Evolutionary conservation across 2,888 invertebrate species (phyloP), one percentile per base, ranked within the genome.

Genomic region (Drosophila kanekoi): DNA sequence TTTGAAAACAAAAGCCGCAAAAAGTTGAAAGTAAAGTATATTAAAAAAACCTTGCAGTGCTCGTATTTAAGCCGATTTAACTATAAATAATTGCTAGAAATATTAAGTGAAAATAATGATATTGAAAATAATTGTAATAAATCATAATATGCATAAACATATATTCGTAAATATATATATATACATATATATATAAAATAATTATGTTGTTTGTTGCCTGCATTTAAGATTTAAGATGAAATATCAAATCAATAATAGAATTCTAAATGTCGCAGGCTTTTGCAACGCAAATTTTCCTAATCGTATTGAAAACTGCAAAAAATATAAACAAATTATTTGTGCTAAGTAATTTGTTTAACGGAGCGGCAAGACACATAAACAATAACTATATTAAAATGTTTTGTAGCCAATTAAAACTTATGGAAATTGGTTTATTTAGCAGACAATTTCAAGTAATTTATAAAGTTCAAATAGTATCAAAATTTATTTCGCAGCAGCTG

Each of bases 161-260:
- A 58, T 16, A 72, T 43, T 53, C 20, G 60, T 23, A 53, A 9
- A 49, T 10, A 60, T 56, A 75, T 41, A 67, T 41, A 54, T 47
- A 74, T 54, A n/a, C n/a, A 49, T 10, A 60, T 56, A 75, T 41
- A 67, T 41, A 54, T 47, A 74, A 65, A 69, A 52, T 70, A 78
- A 79, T 69, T 80, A 65, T 71, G 77, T 76, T 82, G 82, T 86
- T 86, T 82, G 85, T 86, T 85, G 84, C 79, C 82, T 79, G 79
- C 81, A 82, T 52, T 72, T 41, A 69, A 66, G 52, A 66, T 43
- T 44, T 53, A 77, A 81, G 69, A 74, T 53, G 35, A 59, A 53
- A 75, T 65, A 77, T 68, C 67, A 66, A 84, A 70, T 71, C 70
- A 77, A 75, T 75, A 75, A 75, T 75, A 75, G 72, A 52, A 60